These are phyloP conservation scores for Tuberolachnus salignus DNA, from an alignment of 2,888 invertebrate species.

Conservation along the genomic window DNA sequence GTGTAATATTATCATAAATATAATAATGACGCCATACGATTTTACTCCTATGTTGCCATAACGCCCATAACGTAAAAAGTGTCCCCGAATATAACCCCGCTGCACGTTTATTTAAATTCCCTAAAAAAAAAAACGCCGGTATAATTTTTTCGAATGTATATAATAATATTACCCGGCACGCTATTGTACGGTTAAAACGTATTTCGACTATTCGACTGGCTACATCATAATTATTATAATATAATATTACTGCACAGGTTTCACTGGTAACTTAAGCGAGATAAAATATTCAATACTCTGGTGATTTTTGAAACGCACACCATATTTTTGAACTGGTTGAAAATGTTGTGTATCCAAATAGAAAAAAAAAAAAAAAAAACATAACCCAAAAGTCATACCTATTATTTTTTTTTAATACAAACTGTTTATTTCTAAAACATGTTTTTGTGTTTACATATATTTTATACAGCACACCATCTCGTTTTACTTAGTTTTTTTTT, in stretches of 20 bases:
- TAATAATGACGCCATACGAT: no score
- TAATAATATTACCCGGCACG: no score
- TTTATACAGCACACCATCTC: constrained; percentile 8
- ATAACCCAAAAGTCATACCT: background rate
- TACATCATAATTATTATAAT: background rate
- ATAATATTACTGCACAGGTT: background rate
- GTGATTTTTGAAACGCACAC: background rate
- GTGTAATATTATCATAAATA: no score
- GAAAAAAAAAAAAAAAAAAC: background rate
- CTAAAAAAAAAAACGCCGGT: no score
- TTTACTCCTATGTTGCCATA: no score
- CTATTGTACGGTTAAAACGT: no score
- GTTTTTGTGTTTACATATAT: constrained; percentile 30
- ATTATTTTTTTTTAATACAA: constrained; percentile 15
- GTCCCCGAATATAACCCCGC: no score
- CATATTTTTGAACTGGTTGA: background rate
- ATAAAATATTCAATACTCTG: background rate
- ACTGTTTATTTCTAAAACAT: constrained; percentile 26
- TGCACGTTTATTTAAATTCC: no score
- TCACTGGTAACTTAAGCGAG: background rate
- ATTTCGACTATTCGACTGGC: background rate
- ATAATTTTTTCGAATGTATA: no score
- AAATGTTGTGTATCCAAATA: background rate
- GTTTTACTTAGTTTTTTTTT: background rate
- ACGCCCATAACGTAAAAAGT: no score